A percentile compares a stretch with the other conserved stretches of the same genome.
phyloP scores from a whole-genome alignment of 1,140 invertebrate species.

The Parasteatoda tepidariorum region DNA sequence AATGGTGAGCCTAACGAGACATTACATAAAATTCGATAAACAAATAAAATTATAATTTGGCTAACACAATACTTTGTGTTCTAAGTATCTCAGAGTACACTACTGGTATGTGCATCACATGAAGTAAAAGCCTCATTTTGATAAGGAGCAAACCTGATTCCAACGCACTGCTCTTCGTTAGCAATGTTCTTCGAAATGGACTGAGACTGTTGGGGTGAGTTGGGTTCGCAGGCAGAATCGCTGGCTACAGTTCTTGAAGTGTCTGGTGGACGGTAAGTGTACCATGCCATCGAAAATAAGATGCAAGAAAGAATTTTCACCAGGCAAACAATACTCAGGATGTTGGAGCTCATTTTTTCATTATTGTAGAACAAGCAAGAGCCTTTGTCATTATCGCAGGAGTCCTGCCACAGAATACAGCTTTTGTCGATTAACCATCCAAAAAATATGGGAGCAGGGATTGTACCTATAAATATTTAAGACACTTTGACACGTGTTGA shows the following conservation, averaged over 20 bases:
- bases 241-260: not conserved
- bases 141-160: constrained; percentile 32
- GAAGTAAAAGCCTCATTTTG: constrained; percentile 35
- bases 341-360: constrained; percentile 77
- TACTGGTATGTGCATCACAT: constrained; percentile 45
- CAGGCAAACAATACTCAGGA: constrained; percentile 70
- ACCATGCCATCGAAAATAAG: constrained; percentile 79
- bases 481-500: not conserved
- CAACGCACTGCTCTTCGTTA: not conserved
- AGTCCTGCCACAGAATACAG: constrained; percentile 65
- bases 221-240: not conserved
- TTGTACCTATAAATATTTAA: constrained; percentile 49
- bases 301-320: constrained; percentile 76
- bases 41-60: too few relatives aligned
- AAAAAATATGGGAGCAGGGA: constrained; percentile 61
- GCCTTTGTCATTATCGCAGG: constrained; percentile 69
- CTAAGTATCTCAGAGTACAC: constrained; percentile 8
- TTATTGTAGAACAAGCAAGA: constrained; percentile 80
- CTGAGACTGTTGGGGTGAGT: not conserved
- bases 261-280: constrained; percentile 75
- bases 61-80: too few relatives aligned
- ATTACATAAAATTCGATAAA: too few relatives aligned
- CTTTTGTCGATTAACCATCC: constrained; percentile 61
- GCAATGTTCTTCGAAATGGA: not conserved
- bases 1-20: too few relatives aligned